Evolutionary conservation across 2,113 vertebrate genomes (phyloP).

Genomic region (Dicentrarchus labrax): DNA sequence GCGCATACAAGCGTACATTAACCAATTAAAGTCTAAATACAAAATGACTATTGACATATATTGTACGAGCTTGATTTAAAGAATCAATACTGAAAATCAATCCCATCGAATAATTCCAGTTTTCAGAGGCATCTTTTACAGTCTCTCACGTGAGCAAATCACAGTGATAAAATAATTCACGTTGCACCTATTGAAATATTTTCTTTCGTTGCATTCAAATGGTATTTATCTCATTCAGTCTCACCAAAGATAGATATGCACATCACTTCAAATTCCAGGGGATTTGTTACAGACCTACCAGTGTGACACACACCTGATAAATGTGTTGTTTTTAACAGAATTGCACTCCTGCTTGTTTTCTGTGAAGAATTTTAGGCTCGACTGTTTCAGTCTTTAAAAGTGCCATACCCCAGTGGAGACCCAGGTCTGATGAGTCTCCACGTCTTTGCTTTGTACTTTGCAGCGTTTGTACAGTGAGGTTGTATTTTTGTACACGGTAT

Average conservation of each 20-base stretch:
- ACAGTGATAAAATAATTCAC: neutral
- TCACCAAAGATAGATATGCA: conserved; percentile 31
- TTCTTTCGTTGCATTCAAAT: conserved; percentile 3
- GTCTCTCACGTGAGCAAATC: neutral
- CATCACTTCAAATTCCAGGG: neutral
- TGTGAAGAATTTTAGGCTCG: conserved; percentile 32
- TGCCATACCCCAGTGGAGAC: conserved; percentile 58
- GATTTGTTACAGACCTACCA: conserved; percentile 7
- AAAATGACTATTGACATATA: conserved; percentile 48
- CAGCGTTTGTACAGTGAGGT: conserved; percentile 76
- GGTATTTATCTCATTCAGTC: conserved; percentile 23
- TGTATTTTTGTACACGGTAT: conserved; percentile 80
- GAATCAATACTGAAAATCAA: conserved; percentile 45
- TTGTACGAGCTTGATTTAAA: conserved; percentile 33
- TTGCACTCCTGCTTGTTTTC: conserved; percentile 59
- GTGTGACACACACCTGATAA: conserved; percentile 19
- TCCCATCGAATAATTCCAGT: conserved; percentile 12
- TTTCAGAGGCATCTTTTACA: conserved; percentile 21
- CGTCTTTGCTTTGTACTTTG: conserved; percentile 61
- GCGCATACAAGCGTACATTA: conserved; percentile 45
- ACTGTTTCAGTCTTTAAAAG: conserved; percentile 68
- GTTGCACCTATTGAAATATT: neutral
- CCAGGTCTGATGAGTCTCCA: conserved; percentile 31
- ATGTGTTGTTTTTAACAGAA: conserved; percentile 42
- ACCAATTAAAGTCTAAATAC: conserved; percentile 57